These are phyloP conservation scores for Labeo calbasu DNA, from an alignment of 2,797 vertebrate species.

Conservation along the genomic window DNA sequence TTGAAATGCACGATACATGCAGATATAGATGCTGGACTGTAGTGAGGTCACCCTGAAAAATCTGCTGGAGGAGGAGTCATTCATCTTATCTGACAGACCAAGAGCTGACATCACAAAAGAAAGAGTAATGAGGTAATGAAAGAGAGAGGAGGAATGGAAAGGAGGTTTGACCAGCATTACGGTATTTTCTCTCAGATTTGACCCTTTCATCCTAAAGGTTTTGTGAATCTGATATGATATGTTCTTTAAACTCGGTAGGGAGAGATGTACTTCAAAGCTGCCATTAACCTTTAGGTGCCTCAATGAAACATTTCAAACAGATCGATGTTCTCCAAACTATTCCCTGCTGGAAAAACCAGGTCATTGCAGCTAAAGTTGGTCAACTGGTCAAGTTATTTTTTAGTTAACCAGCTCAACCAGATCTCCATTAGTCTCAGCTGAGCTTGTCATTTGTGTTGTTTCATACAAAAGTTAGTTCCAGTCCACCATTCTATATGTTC, in stretches of 20 bases:
- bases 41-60: constrained; percentile 11
- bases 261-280: constrained; percentile 19
- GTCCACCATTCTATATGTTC: background rate
- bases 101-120: constrained; percentile 9
- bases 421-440: background rate
- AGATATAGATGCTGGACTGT: background rate
- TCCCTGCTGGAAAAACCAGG: background rate
- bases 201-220: constrained; percentile 22
- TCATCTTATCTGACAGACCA: constrained; percentile 7
- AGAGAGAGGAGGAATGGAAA: constrained; percentile 27
- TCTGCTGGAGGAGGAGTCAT: background rate
- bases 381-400: background rate
- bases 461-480: background rate
- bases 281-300: background rate
- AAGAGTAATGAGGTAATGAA: constrained; percentile 23
- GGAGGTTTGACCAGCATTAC: constrained; percentile 9
- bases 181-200: background rate
- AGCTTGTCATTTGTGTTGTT: background rate
- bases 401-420: background rate
- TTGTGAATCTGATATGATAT: constrained; percentile 19
- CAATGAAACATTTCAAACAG: background rate
- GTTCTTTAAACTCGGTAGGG: constrained; percentile 3
- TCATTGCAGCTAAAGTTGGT: background rate
- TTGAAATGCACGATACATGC: background rate
- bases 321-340: background rate